Base-by-base conservation (phyloP, 2,113 vertebrate genomes). In the Heliornis fulica region DNA sequence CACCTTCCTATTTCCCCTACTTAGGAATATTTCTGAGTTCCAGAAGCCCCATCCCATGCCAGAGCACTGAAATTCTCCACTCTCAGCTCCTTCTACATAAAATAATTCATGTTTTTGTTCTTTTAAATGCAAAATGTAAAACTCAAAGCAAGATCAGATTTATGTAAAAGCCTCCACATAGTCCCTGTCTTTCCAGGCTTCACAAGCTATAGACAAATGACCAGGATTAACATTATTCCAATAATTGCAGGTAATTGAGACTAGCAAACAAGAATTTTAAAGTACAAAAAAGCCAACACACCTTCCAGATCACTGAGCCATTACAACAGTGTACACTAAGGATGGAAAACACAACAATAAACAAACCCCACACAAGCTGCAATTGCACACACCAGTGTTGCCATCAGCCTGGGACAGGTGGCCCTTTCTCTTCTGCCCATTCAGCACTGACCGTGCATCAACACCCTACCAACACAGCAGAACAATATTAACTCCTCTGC, bases 111-210 rank as follows among this genome's bases (percentile, higher is more conserved):
- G 3, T 8, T 71, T 83, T 34, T 11, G 34, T 53, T 61, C n/a
- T 68, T 68, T 40, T 45, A 72, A 80, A 76, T 26, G 29, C 15
- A 72, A 65, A 87, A 18, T 46, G 25, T 72, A 34, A 87, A 87
- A 81, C 41, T 69, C 46, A 77, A 59, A 90, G 76, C 54, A 74
- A 83, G 45, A 29, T 45, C 59, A 89, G 20, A 83, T 82, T 46
- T n/a, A 65, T 0, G 2, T 38, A 45, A 29, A 72, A 38, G 64
- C 41, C 15, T 5, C 19, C 3, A 1, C 28, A 28, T n/a, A 74
- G 54, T 10, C 34, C 71, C 72, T 51, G 61, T 46, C 48, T 45
- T 79, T 71, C 61, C 25, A 59, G 15, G 19, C 50, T 86, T 85
- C 57, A 13, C 60, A 76, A 89, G 20, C 32, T 45, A 61, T 43